A percentile compares a stretch with the other conserved stretches of the same genome.
Evolutionary conservation across 1,140 invertebrate species (phyloP).

Genomic region (Dendroctonus valens): DNA sequence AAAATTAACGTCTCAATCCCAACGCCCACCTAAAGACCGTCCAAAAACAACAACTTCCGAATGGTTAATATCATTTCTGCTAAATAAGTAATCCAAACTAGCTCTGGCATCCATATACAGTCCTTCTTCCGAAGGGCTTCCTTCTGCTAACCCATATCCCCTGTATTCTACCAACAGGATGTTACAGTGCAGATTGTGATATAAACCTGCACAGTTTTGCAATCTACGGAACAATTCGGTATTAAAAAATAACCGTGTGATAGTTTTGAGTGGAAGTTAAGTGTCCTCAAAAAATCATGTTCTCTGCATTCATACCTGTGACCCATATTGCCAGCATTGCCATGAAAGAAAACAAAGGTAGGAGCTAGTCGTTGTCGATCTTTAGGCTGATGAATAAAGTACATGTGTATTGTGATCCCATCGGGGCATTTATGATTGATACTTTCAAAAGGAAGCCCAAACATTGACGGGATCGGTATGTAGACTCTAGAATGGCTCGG

Average conservation of each 20-base stretch:
- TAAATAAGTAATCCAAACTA: slow-evolving; percentile 79
- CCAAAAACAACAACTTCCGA: slow-evolving; percentile 90
- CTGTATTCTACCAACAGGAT: slow-evolving; percentile 90
- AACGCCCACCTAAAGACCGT: slow-evolving; percentile 72
- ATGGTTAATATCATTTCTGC: slow-evolving; percentile 78
- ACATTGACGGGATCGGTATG: slow-evolving; percentile 79
- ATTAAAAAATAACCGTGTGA: neutral
- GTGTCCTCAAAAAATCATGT: neutral
- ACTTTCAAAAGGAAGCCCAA: slow-evolving; percentile 82
- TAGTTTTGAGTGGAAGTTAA: neutral
- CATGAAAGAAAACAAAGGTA: slow-evolving; percentile 89
- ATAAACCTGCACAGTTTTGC: slow-evolving; percentile 75
- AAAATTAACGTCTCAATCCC: neutral
- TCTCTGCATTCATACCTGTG: slow-evolving; percentile 55
- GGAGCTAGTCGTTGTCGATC: slow-evolving; percentile 64
- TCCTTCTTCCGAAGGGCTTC: slow-evolving; percentile 81
- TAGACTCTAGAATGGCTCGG: slow-evolving; percentile 83
- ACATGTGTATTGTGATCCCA: slow-evolving; percentile 79
- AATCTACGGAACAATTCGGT: slow-evolving; percentile 51
- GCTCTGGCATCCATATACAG: slow-evolving; percentile 85
- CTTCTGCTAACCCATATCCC: slow-evolving; percentile 92
- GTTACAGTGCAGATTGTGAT: slow-evolving; percentile 78
- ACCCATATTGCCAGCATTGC: slow-evolving; percentile 95
- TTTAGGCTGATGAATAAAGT: slow-evolving; percentile 78
- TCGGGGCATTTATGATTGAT: slow-evolving; percentile 75